phyloP scores from a whole-genome alignment of 1,140 invertebrate genomes.

The Drosophila aff. region DNA sequence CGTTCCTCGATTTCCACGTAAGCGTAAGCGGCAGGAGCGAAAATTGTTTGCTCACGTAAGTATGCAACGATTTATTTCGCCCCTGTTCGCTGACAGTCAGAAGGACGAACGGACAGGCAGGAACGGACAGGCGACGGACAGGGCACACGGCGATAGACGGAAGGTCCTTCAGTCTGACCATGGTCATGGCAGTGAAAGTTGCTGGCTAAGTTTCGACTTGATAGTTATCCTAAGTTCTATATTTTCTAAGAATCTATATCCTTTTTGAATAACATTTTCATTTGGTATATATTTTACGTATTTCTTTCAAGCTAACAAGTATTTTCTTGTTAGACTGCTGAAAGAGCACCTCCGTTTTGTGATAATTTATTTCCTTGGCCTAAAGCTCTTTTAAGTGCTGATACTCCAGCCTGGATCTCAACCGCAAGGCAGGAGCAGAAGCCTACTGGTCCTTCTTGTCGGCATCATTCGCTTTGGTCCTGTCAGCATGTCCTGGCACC shows the following conservation, averaged over 20 bases:
- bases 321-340: background rate
- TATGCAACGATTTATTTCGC: conserved; percentile 77
- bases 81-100: conserved; percentile 49
- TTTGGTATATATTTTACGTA: background rate
- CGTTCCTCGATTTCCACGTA: conserved; percentile 23
- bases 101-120: conserved; percentile 12
- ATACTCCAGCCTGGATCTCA: background rate
- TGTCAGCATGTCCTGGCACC: conserved; percentile 66
- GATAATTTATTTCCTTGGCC: background rate
- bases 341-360: background rate
- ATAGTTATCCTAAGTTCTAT: conserved; percentile 2
- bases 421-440: conserved; percentile 14
- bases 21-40: conserved; percentile 29
- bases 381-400: conserved; percentile 9
- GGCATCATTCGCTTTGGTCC: conserved; percentile 48
- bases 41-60: conserved; percentile 70
- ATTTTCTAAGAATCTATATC: background rate
- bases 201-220: background rate
- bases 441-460: conserved; percentile 48
- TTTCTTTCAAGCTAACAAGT: fast-evolving
- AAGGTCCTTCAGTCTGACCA: conserved; percentile 27
- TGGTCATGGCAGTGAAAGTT: conserved; percentile 24
- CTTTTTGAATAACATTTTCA: fast-evolving
- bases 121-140: background rate
- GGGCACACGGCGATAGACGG: background rate